Evolutionary conservation across 1,140 invertebrate species (phyloP).

Genomic region (Heterodera schachtii): DNA sequence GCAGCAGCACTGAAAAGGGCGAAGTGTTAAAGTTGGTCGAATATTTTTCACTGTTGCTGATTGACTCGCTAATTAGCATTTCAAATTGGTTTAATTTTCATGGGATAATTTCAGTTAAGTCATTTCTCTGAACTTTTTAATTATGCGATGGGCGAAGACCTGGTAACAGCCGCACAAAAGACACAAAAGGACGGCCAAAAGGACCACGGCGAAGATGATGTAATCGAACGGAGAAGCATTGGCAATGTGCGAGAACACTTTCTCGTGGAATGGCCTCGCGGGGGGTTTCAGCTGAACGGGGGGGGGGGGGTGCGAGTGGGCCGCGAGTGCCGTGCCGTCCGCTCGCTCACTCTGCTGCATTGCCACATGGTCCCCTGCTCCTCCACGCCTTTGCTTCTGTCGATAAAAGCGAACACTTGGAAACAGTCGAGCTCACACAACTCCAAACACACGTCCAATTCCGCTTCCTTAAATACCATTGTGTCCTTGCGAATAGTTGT

Average conservation of each 20-base stretch:
- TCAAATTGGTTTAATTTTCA: too few species aligned
- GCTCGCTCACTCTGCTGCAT: not conserved
- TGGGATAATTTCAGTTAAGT: too few species aligned
- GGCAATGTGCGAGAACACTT: not conserved
- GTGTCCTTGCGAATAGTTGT: not conserved
- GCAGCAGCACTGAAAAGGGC: not conserved
- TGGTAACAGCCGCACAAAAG: constrained; percentile 4
- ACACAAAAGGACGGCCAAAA: not conserved
- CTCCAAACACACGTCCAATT: not conserved
- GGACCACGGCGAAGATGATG: constrained; percentile 15
- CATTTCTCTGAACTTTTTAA: too few species aligned
- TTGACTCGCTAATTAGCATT: too few species aligned
- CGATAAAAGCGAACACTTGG: not conserved
- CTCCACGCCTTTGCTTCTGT: not conserved
- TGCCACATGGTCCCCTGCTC: not conserved
- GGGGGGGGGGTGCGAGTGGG: too few species aligned
- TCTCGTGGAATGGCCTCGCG: constrained; percentile 22
- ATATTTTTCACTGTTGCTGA: not conserved
- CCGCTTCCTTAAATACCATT: not conserved
- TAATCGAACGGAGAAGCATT: constrained; percentile 18
- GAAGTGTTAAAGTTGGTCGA: not conserved
- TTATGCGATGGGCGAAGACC: not conserved
- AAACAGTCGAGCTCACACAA: not conserved
- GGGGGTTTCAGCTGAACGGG: constrained; percentile 15
- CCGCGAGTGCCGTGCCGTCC: not conserved